Evolutionary conservation across 2,888 invertebrate genomes (phyloP).

Genomic region (Notocelia uddmanniana): DNA sequence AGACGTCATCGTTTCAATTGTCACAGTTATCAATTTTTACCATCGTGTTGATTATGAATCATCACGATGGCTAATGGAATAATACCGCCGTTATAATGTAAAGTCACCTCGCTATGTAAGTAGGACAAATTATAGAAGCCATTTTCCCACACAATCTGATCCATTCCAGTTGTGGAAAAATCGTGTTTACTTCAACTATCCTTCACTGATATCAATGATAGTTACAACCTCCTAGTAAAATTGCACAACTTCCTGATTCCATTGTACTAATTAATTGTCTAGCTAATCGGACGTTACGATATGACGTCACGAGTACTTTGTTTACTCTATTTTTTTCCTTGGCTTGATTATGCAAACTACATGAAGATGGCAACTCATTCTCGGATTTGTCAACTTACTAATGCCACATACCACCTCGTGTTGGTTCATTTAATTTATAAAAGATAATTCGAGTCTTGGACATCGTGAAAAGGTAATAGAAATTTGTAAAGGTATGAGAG

Average conservation of each 20-base stretch:
- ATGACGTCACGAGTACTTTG: constrained; percentile 13
- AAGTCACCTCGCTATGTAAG: background rate
- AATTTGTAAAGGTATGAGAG: too few species aligned
- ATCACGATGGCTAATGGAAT: background rate
- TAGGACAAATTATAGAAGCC: background rate
- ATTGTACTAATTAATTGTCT: constrained; percentile 39
- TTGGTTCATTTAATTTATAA: too few species aligned
- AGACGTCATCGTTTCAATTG: background rate
- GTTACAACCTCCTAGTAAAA: background rate
- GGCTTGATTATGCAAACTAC: background rate
- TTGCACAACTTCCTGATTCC: constrained; percentile 25
- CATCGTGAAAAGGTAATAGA: too few species aligned
- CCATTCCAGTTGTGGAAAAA: constrained; percentile 26
- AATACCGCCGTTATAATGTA: background rate
- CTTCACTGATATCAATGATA: background rate
- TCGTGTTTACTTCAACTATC: constrained; percentile 17
- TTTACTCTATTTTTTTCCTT: background rate
- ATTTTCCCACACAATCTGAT: constrained; percentile 5
- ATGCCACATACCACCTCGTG: background rate
- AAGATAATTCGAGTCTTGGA: too few species aligned
- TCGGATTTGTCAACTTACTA: background rate
- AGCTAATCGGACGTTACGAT: too few species aligned
- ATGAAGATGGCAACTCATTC: background rate
- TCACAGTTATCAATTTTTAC: too few species aligned
- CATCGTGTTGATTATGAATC: background rate